Evolutionary conservation across 2,888 invertebrate species (phyloP).

Genomic region (Pheosia tremula): DNA sequence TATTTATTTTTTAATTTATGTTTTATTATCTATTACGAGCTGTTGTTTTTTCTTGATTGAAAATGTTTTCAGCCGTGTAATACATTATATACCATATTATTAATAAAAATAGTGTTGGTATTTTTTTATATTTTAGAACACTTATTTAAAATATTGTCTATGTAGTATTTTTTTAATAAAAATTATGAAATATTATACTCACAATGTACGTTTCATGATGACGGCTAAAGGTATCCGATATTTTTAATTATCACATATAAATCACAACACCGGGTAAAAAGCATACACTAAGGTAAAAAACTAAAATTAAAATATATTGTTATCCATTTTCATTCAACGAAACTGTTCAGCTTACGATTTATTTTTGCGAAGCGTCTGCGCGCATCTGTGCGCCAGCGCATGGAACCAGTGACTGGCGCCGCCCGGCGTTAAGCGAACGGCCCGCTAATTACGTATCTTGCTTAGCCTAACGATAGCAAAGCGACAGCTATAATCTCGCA

Average conservation of each 20-base stretch:
- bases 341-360: conserved; percentile 13
- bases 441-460: too few species aligned
- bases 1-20: too few species aligned
- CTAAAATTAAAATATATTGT: conserved; percentile 10
- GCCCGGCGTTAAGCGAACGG: conserved; percentile 10
- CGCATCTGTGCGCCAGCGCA: conserved; percentile 38
- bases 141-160: too few species aligned
- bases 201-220: conserved; percentile 47
- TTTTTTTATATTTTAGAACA: too few species aligned
- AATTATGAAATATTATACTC: conserved; percentile 29
- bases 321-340: conserved; percentile 29
- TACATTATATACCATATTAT: too few species aligned
- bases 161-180: not conserved
- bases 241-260: conserved; percentile 16
- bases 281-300: conserved; percentile 31
- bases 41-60: too few species aligned
- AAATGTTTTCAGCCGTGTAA: too few species aligned
- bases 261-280: conserved; percentile 24
- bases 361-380: conserved; percentile 20
- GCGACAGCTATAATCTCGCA: too few species aligned
- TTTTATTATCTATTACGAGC: not conserved
- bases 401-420: conserved; percentile 35
- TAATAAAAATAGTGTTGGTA: too few species aligned
- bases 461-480: too few species aligned
- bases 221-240: conserved; percentile 21